Percentiles rank a stretch among this genome's conserved stretches.
Conservation (phyloP, 2,888 invertebrate species). For the Conchocele bisecta region DNA sequence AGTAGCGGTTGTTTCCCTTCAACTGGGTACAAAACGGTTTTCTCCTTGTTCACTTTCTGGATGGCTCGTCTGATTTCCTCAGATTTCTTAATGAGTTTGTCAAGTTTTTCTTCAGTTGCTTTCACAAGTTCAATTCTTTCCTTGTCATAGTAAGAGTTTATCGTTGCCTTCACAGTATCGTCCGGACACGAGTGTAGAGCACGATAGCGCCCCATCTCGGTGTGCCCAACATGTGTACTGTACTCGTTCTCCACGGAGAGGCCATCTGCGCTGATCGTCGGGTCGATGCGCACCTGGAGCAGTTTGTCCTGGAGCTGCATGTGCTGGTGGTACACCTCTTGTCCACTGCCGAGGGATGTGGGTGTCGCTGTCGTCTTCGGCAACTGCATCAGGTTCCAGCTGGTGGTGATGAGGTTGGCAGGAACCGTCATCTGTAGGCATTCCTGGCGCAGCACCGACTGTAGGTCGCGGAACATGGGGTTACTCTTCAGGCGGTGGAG, state of each 20-base stretch:
- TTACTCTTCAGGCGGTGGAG: slow-evolving; percentile 65
- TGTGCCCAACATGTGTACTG: slow-evolving; percentile 61
- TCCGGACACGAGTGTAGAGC: slow-evolving; percentile 63
- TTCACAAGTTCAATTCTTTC: slow-evolving; percentile 54
- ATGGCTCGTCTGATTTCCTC: slow-evolving; percentile 38
- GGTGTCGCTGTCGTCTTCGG: slow-evolving; percentile 33
- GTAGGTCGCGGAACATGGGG: slow-evolving; percentile 71
- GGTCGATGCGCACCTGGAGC: slow-evolving; percentile 54
- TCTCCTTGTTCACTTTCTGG: slow-evolving; percentile 17
- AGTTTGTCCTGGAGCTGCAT: slow-evolving; percentile 62
- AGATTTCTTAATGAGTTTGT: slow-evolving; percentile 50
- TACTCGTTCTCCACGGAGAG: slow-evolving; percentile 62
- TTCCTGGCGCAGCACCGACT: slow-evolving; percentile 64
- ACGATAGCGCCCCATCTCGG: slow-evolving; percentile 67
- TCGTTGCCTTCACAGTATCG: slow-evolving; percentile 49
- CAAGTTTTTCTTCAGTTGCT: slow-evolving; percentile 46
- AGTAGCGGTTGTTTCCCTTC: background rate
- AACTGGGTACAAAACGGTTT: background rate
- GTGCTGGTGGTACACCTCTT: slow-evolving; percentile 51
- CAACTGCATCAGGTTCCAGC: slow-evolving; percentile 58
- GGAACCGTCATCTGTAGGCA: slow-evolving; percentile 69
- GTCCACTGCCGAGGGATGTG: slow-evolving; percentile 14
- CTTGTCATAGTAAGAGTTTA: slow-evolving; percentile 66
- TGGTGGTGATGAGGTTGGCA: slow-evolving; percentile 67
- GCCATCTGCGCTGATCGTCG: slow-evolving; percentile 53